Evolutionary conservation across 2,888 invertebrate species (phyloP), one percentile per base, ranked within the genome.

Genomic region (Gibbula magus): DNA sequence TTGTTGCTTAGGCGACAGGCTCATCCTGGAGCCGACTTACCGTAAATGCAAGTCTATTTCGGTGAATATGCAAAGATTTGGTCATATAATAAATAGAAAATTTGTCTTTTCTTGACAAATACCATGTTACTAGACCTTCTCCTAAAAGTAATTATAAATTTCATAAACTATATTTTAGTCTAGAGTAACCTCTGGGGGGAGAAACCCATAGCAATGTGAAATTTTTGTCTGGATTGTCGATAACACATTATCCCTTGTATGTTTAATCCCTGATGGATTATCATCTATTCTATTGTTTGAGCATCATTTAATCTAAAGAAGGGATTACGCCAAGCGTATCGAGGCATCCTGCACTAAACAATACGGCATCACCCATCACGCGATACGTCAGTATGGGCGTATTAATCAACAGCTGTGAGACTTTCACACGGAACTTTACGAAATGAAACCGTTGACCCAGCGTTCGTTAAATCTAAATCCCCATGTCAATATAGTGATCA

Each of bases 401-500:
- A 70, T 70, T 70, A 35, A 35, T 35, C 39, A 70, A 70, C 70
- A 70, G 70, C 70, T 70, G 70, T 39, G 29, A 35, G 22, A 35
- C 70, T 70, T 70, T 70, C 70, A 39, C 70, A 70, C 70, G 70
- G 39, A 70, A 70, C 35, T 35, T 29, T 20, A 35, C 70, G 35
- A 70, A 70, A 35, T 70, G n/a, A 70, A 20, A 70, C 70, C 29
- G 61, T 10, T 18, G 20, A 70, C n/a, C 20, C 16, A 35, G 32
- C 70, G 39, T 39, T 39, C 70, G 29, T 70, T 70, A 35, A 70
- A 70, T 70, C 70, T 39, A 70, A 70, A 70, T 70, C 70, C 18
- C 35, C 39, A 32, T n/a, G 70, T 70, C 70, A 70, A 70, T 70
- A 70, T 32, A 70, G 39, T 35, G 70, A 70, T 70, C 70, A 70